Evolutionary conservation across 2,797 vertebrate species (phyloP).

Genomic region (Stomatorhinus walkeri): DNA sequence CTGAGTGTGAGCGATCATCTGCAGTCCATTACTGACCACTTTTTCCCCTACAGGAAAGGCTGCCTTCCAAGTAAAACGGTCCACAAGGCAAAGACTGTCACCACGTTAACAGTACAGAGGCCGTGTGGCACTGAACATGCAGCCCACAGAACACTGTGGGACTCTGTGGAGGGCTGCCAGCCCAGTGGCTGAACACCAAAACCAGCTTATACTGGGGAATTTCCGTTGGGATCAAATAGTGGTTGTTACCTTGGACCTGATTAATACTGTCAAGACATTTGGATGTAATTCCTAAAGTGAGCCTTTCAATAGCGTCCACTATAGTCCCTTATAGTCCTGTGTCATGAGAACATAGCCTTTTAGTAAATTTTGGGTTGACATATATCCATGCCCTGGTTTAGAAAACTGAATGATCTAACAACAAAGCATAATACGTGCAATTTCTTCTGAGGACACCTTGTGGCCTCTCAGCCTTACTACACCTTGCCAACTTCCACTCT

Average conservation of each 20-base stretch:
- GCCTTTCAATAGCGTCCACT: not conserved
- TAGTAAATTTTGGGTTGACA: too few relatives aligned
- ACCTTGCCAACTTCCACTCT: not conserved
- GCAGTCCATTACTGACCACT: not conserved
- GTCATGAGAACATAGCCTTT: not conserved
- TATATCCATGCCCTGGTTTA: not conserved
- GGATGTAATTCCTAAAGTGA: not conserved
- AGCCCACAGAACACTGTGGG: not conserved
- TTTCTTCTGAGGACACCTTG: conserved; percentile 7
- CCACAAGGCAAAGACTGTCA: not conserved
- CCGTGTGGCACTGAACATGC: not conserved
- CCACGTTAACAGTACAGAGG: not conserved
- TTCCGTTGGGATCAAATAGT: not conserved
- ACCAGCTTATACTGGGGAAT: not conserved
- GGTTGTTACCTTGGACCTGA: not conserved
- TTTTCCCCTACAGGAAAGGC: not conserved
- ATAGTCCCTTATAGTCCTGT: not conserved
- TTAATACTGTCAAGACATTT: not conserved
- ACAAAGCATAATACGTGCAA: not conserved
- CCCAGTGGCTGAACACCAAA: not conserved
- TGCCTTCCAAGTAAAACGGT: not conserved
- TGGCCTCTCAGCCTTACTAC: conserved; percentile 8
- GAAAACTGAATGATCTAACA: not conserved
- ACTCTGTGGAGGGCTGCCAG: not conserved
- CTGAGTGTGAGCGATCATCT: not conserved